Evolutionary conservation across 2,888 invertebrate genomes (phyloP), one percentile per base, ranked within the genome.

Genomic region (Sabatieria punctata): DNA sequence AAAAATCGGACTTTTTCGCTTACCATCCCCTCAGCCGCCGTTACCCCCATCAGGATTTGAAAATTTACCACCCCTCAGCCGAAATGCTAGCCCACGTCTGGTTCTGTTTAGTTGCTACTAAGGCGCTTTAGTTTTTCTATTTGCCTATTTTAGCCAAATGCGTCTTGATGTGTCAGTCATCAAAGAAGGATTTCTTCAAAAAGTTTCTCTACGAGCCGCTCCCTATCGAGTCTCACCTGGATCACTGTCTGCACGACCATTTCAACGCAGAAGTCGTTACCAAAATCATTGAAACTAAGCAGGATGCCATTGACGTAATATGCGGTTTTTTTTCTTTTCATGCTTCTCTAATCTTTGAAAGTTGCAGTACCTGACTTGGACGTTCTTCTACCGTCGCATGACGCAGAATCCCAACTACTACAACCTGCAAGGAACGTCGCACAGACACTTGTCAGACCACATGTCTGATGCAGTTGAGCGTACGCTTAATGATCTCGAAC

Each of bases 371-470:
- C 74, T 99, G 21, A 99, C 97, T 0, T 99, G 97, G 97, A 97
- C 95, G 0, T 89, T 97, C 74, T 72, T 99, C 13, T 99, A 99
- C 67, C 74, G 95, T 2, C 73, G 97, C 41, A 76, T 97, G 59
- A 93, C 97, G 1, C 93, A 95, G 72, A 99, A 99, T 72, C 97
- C 97, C 0, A 99, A 99, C 70, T 99, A 99, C 65, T 99, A 99
- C 69, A 93, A 91, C 65, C 72, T 97, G 41, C 93, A 95, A 58
- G 73, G 71, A 59, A 85, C 93, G 1, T 85, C 91, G 0, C 93
- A 95, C 66, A 78, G 95, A 43, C 95, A 97, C 72, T 72, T 99
- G 44, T 95, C 93, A 0, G 97, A 99, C 71, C 93, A 97, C 68
- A 73, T 99, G 30, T 97, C 95, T 0, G 97, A 99, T 69, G 70